Conservation (phyloP, 2,113 vertebrate genomes). For the Carassius gibelio region DNA sequence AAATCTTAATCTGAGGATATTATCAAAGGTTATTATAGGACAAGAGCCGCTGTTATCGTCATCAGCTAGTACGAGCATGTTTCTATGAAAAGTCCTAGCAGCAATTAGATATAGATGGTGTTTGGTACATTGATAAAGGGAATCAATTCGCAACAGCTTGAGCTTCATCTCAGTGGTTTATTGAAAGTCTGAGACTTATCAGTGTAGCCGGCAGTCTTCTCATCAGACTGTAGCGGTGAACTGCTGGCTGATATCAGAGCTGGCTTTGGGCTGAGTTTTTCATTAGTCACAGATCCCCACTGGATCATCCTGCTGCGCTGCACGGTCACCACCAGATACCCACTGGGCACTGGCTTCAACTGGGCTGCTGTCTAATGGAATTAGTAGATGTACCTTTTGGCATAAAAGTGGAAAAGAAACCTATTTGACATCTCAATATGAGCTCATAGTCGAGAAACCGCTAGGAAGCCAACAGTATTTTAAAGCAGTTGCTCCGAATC, state of each 20-base stretch:
- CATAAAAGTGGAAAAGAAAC: background rate
- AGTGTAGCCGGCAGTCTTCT: constrained; percentile 1
- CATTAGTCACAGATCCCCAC: constrained; percentile 51
- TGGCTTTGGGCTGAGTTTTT: constrained; percentile 56
- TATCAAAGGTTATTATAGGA: constrained; percentile 10
- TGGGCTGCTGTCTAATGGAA: background rate
- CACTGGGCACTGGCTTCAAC: constrained; percentile 25
- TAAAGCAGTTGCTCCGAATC: too few species aligned
- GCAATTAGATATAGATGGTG: constrained; percentile 15
- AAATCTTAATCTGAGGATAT: background rate
- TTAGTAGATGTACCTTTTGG: constrained; percentile 19
- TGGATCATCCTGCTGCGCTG: constrained; percentile 65
- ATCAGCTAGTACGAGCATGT: background rate
- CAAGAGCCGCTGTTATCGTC: background rate
- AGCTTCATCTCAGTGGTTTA: constrained; percentile 20
- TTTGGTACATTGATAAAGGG: constrained; percentile 30
- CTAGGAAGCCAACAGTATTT: background rate
- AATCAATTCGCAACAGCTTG: constrained; percentile 44
- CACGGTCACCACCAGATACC: constrained; percentile 53
- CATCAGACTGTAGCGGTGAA: constrained; percentile 54
- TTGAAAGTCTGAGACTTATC: constrained; percentile 43
- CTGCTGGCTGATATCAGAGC: constrained; percentile 53
- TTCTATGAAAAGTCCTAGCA: constrained; percentile 31
- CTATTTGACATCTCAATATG: constrained; percentile 4
- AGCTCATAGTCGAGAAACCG: background rate